Base-by-base conservation (phyloP, 2,797 vertebrate species). In the Hirundo rustica region DNA sequence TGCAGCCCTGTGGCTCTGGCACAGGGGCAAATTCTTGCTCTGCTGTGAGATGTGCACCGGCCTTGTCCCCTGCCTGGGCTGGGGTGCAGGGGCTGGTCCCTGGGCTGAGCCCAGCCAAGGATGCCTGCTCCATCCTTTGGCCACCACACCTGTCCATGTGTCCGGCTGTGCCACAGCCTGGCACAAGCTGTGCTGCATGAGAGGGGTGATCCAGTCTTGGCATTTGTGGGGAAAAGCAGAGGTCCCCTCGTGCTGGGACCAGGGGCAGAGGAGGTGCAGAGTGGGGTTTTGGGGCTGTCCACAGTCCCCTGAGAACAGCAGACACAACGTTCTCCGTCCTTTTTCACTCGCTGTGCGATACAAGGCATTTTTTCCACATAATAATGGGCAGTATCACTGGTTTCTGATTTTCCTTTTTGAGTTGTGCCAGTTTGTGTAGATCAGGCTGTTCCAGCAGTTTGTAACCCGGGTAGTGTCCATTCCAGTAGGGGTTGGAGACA, bases 101-200 rank as follows among this genome's bases (percentile, higher is more conserved):
- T 36, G 83, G 36, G 51, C 65, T 0, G 2, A 80, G 64, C 44
- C 72, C 61, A 60, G 90, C 45, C 42, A 65, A 83, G 88, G 88
- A 88, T 94, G 61, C 1, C 4, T 16, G 65, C 19, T 85, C 61
- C 53, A 51, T 66, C 83, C 73, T 57, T 18, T 61, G 74, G 40
- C 71, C 60, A 50, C 32, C 32, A 8, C 1, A 0, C 22, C 36
- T 75, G 14, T 26, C 54, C 5, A 0, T 10, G 70, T 4, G 6
- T 58, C 45, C 2, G 1, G 81, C 8, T 27, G 66, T 29, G 66
- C 76, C 61, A 54, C 5, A 55, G 38, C 74, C 78, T 47, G 0
- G 79, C 77, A 34, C 32, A 38, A 61, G 16, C 34, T 29, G 7
- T 10, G 74, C 72, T 72, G 50, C 57, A 44, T 62, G 72, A 79